Evolutionary conservation across 2,888 invertebrate genomes (phyloP), one percentile per base, ranked within the genome.

Genomic region (Lycaena phlaeas): DNA sequence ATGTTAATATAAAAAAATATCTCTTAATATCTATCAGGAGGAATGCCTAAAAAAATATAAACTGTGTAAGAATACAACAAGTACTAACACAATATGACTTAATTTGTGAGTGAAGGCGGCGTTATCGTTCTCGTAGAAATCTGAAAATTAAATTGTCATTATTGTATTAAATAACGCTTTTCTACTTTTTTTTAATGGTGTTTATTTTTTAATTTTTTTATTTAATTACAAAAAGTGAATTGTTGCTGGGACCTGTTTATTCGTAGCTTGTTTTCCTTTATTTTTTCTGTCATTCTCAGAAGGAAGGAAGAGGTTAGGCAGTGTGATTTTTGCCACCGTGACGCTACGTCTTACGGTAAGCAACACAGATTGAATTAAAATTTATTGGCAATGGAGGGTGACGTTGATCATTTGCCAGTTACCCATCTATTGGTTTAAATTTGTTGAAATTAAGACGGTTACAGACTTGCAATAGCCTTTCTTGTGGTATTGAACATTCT

Each of bases 91-190:
- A 45, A 58, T 37, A 44, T 51, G 49, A 45, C 56, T 59, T 46
- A 57, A 45, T 45, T 60, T 59, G 40, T 44, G 54, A 36, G 51
- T 45, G 45, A 52, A 51, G 46, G 73, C 68, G 29, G 71, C 59
- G 52, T 60, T 75, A 15, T 66, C 65, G 27, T 65, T 61, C 39
- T 68, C 73, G 22, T 68, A 70, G 41, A 70, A 70, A 62, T 70
- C 81, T 81, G 76, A 64, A 73, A 10, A 42, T 17, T 39, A 46
- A 39, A 38, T 38, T 17, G 36, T 42, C 2, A 29, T 42, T 40
- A 11, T 30, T 40, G 17, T 30, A 22, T 25, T 15, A 40, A 30
- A 25, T 25, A 34, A 22, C 11, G 34, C 18, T 34, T 9, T 18
- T 34, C 34, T 7, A 11, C 17, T 18, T 12, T 34, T 34, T 12